phyloP scores from a whole-genome alignment of 1,140 invertebrate genomes.

The Bombyx mandarina region DNA sequence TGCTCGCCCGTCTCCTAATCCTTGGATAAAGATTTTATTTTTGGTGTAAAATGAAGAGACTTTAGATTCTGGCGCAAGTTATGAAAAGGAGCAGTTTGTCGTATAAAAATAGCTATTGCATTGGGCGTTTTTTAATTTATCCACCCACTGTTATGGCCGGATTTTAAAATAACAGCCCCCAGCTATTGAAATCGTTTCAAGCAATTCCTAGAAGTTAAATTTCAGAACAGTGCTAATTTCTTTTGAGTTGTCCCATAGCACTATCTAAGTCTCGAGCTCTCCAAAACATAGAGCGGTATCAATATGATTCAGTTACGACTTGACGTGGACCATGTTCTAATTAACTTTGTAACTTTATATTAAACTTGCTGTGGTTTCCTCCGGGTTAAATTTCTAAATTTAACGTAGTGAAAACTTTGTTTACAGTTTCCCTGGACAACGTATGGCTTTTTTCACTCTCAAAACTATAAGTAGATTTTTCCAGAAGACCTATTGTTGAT shows the following conservation, averaged over 20 bases:
- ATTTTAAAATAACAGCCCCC: no score
- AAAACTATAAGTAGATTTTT: no score
- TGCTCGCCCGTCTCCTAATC: conserved; percentile 25
- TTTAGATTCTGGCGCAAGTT: no score
- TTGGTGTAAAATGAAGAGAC: conserved; percentile 47
- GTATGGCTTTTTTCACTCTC: not conserved
- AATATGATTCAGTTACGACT: conserved; percentile 32
- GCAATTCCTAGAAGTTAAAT: no score
- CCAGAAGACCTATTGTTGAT: no score
- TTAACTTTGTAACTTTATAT: conserved; percentile 23
- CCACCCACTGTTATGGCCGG: no score
- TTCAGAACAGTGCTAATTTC: no score
- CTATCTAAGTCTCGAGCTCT: conserved; percentile 7
- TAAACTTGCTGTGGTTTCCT: conserved; percentile 6
- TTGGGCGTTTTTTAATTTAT: no score
- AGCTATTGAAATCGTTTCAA: no score
- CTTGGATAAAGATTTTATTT: conserved; percentile 51
- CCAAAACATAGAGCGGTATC: conserved; percentile 27
- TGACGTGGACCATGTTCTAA: conserved; percentile 21
- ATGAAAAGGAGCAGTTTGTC: no score
- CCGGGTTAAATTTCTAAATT: conserved; percentile 3
- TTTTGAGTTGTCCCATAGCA: no score
- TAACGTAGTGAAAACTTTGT: conserved; percentile 1
- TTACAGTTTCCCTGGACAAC: not conserved
- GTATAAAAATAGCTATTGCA: no score